These are phyloP conservation scores for Hoplodrina ambigua DNA, from an alignment of 2,888 invertebrate genomes.

Conservation along the genomic window DNA sequence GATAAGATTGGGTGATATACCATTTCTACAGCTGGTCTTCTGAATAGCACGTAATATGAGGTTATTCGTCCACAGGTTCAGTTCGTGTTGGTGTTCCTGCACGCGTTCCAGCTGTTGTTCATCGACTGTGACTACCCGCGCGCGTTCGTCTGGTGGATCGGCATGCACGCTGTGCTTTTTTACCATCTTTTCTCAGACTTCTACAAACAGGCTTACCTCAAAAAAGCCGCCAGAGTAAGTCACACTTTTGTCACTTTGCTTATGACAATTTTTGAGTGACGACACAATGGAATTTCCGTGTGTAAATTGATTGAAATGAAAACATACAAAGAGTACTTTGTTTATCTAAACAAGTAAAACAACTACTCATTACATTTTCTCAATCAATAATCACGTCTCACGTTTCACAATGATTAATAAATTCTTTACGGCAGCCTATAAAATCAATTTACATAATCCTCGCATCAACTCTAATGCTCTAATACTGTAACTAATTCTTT, in stretches of 20 bases:
- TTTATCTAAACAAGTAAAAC: constrained; percentile 31
- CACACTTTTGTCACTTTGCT: not conserved
- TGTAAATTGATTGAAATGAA: not conserved
- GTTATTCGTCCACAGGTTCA: constrained; percentile 91
- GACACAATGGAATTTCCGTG: no score
- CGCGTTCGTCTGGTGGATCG: constrained; percentile 97
- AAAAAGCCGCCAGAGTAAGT: constrained; percentile 77
- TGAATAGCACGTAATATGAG: not conserved
- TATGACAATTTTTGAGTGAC: not conserved
- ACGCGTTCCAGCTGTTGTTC: constrained; percentile 97
- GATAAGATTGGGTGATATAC: not conserved
- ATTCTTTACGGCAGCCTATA: constrained; percentile 33
- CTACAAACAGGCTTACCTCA: constrained; percentile 94
- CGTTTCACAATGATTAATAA: constrained; percentile 46
- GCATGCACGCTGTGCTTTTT: constrained; percentile 97
- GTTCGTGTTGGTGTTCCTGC: constrained; percentile 96
- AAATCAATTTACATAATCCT: constrained; percentile 44
- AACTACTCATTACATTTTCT: constrained; percentile 30
- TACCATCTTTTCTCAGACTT: constrained; percentile 97
- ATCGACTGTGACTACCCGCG: constrained; percentile 97
- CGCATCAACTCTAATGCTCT: constrained; percentile 25
- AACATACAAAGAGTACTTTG: constrained; percentile 19
- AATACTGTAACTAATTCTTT: constrained; percentile 45
- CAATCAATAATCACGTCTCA: constrained; percentile 28
- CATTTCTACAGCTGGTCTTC: not conserved